Evolutionary conservation across 2,888 invertebrate species (phyloP), one percentile per base, ranked within the genome.

Genomic region (Sesia bembeciformis): DNA sequence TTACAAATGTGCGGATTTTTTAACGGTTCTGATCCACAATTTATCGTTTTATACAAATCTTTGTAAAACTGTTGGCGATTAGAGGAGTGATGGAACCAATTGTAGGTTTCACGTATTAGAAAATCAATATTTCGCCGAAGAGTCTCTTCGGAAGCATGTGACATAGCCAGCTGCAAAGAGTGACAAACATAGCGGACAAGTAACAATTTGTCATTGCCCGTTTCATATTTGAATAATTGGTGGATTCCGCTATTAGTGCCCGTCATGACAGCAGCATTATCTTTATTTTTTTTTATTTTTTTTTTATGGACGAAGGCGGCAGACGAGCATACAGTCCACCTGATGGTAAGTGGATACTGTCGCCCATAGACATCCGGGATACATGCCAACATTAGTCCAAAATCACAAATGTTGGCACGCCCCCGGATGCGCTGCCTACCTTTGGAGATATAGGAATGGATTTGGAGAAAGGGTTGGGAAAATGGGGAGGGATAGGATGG

Each of bases 121-220:
- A 41, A 41, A 41, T 41, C 41, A 5, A 41, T 41, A 41, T 41
- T 41, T 41, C 41, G 4, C 4, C 4, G 66, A 46, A 68, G 41
- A 41, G 41, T 41, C 41, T 41, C 6, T 41, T 41, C 41, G 6
- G 41, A 41, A 6, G 41, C 41, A 41, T 41, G 41, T 41, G 41
- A 41, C 41, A 41, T 41, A 4, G 41, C 41, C 6, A 41, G 6
- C 6, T 41, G 51, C n/a, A 41, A 41, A 41, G 41, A 41, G 6
- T 41, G 41, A 41, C 53, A 52, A 7, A 42, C n/a, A 7, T 40
- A 41, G 53, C 39, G 38, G 4, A 23, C 40, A 5, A 42, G 40
- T 52, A 40, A 40, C 42, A n/a, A 52, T 40, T 7, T 38, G 8
- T 40, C 42, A 5, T 41, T 41, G 7, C 23, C 8, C 40, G 52